A percentile compares a stretch with the other conserved stretches of the same genome.
These are phyloP conservation scores for Microcebus griseorufus DNA, from an alignment of 2,113 vertebrate species.

Conservation along the genomic window DNA sequence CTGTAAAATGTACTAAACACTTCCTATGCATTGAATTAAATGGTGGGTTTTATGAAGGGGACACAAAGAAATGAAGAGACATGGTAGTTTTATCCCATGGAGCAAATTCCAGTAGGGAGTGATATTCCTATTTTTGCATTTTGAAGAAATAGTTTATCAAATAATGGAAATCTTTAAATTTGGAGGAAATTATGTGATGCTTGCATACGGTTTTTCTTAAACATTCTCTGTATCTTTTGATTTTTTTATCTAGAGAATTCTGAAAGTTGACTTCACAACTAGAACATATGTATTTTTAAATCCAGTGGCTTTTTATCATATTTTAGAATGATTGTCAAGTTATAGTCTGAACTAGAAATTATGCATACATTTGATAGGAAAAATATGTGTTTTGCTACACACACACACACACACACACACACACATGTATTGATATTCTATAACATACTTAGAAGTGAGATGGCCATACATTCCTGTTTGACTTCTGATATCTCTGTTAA, in stretches of 20 bases:
- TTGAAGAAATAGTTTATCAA: slow-evolving; percentile 25
- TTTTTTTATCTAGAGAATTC: slow-evolving; percentile 39
- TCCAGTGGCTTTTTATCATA: not conserved
- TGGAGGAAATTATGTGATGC: not conserved
- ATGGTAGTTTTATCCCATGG: not conserved
- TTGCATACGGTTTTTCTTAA: slow-evolving; percentile 4
- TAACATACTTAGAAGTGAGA: not conserved
- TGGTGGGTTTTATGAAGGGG: not conserved
- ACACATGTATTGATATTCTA: not conserved
- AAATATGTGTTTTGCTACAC: not conserved
- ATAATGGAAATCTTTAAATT: not conserved
- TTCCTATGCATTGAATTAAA: not conserved
- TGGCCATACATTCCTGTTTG: not conserved
- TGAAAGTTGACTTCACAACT: not conserved
- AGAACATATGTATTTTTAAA: slow-evolving; percentile 11
- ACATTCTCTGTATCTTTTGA: not conserved
- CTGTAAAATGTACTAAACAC: not conserved
- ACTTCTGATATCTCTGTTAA: not conserved
- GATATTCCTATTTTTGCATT: not conserved
- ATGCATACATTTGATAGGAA: not conserved
- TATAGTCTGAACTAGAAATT: not conserved
- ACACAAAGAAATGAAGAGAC: not conserved
- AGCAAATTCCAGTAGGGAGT: not conserved
- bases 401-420: not conserved
- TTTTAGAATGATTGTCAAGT: slow-evolving; percentile 24